These are phyloP conservation scores for Carassius carassius DNA, from an alignment of 2,113 vertebrate species.

Conservation along the genomic window DNA sequence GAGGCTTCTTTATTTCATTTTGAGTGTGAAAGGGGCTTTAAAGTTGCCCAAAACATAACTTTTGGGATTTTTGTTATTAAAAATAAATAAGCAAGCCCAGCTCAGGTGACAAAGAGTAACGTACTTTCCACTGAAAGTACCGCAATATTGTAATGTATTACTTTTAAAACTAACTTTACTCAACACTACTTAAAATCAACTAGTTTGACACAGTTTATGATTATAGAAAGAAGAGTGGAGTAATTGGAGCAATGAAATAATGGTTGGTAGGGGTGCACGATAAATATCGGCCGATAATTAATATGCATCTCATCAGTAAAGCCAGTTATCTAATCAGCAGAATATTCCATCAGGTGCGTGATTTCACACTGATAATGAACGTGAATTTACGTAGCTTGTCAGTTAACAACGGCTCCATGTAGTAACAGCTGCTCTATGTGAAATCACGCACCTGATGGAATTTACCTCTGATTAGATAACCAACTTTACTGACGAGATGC, in stretches of 20 bases:
- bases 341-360: too few species aligned
- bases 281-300: too few species aligned
- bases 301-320: too few species aligned
- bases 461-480: too few species aligned
- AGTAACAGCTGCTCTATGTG: too few species aligned
- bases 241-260: background rate
- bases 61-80: background rate
- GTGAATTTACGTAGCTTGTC: too few species aligned
- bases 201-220: background rate
- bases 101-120: background rate
- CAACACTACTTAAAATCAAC: background rate
- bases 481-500: too few species aligned
- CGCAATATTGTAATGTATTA: background rate
- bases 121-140: background rate
- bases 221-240: background rate
- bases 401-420: too few species aligned
- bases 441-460: too few species aligned
- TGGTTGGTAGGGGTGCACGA: background rate
- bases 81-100: background rate
- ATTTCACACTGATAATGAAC: too few species aligned
- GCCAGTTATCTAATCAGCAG: too few species aligned
- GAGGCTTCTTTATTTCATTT: too few species aligned
- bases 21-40: background rate
- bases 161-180: background rate
- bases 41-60: background rate